Base-by-base conservation (phyloP, 2,113 vertebrate genomes). In the Neofelis nebulosa region DNA sequence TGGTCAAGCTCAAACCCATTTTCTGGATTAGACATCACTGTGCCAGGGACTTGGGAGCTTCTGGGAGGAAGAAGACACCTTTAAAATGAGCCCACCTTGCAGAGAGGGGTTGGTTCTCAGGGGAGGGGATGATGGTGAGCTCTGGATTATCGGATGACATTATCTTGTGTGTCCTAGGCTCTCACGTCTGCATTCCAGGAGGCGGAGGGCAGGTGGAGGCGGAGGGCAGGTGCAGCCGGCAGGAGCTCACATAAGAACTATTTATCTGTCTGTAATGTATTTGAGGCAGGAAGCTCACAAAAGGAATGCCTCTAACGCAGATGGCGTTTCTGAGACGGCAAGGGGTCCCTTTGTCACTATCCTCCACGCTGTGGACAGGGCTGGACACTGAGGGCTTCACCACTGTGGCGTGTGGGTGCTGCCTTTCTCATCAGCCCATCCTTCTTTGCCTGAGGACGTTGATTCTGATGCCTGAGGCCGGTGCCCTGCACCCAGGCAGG, bases 121-220 rank as follows among this genome's bases (percentile, higher is more conserved):
- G 18, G 27, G 38, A 76, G 29, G 25, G 13, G 21, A 31, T 1
- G 19, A 25, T 16, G 7, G 14, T 29, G 50, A 65, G 5, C 29
- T 33, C 19, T 52, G 25, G 41, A 21, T 18, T 61, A 10, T 7
- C 1, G 23, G 48, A 41, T 61, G 69, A 48, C 3, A 1, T n/a
- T 50, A 3, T 13, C 15, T 21, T 2, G 19, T 15, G 12, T 9
- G 27, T 7, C 13, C 0, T 0, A 1, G 25, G 25, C 6, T 6
- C 10, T 84, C 23, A 29, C 4, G 3, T 74, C 41, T 25, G 11
- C 78, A 29, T 9, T 29, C 5, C 63, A 0, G 52, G 82, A 65
- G 3, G 36, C 33, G 4, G 0, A 14, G n/a, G 33, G 16, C 3
- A 31, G 33, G 36, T 10, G 31, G 82, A 65, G 3, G 36, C 33